A percentile compares a stretch with the other conserved stretches of the same genome.
Conservation (phyloP, 2,797 vertebrate genomes). For the Trachurus trachurus region DNA sequence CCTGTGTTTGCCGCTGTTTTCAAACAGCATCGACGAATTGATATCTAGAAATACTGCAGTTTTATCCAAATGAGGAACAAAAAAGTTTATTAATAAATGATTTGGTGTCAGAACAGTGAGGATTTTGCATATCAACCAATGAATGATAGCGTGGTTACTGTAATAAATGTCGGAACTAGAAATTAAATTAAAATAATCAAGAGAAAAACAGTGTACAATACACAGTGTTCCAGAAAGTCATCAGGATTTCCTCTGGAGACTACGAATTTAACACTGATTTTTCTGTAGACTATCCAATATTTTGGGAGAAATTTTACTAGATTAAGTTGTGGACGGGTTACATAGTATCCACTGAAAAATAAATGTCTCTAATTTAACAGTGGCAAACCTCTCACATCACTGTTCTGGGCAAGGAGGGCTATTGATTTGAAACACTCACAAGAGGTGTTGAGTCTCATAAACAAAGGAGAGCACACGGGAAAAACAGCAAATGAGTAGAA, state of each 20-base stretch:
- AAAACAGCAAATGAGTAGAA: neutral
- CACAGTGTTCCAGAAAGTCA: too few relatives aligned
- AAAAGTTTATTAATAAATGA: too few relatives aligned
- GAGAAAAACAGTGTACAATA: too few relatives aligned
- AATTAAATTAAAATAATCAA: too few relatives aligned
- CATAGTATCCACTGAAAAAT: neutral
- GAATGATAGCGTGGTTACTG: too few relatives aligned
- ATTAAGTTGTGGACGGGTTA: neutral
- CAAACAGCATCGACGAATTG: too few relatives aligned
- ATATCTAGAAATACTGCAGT: too few relatives aligned
- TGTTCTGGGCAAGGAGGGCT: neutral
- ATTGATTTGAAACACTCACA: neutral
- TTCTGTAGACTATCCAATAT: neutral
- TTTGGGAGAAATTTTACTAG: neutral
- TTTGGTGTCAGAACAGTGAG: too few relatives aligned
- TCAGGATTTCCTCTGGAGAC: neutral
- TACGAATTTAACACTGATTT: neutral
- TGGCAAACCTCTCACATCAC: neutral
- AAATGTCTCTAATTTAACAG: neutral
- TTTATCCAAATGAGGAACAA: too few relatives aligned
- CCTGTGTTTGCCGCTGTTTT: too few relatives aligned
- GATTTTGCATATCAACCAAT: too few relatives aligned
- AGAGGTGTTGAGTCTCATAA: neutral
- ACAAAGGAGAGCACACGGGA: neutral
- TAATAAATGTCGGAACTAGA: too few relatives aligned